phyloP scores from a whole-genome alignment of 1,140 invertebrate species.

The Drosophila orosa region DNA sequence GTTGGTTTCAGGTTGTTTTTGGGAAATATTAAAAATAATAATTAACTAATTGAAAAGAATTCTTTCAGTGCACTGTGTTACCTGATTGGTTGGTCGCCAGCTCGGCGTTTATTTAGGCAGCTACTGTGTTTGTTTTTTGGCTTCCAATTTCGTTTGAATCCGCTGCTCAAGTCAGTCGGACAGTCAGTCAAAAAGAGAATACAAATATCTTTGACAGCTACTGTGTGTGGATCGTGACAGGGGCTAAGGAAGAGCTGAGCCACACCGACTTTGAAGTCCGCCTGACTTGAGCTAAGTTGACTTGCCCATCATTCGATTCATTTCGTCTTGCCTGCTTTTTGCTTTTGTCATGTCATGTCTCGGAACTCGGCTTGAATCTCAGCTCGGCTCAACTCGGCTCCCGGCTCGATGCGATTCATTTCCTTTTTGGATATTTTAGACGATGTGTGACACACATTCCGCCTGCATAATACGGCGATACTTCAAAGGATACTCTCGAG shows the following conservation, averaged over 20 bases:
- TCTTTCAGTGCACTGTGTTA: slow-evolving; percentile 27
- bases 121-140: slow-evolving; percentile 79
- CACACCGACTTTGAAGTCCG: slow-evolving; percentile 77
- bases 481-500: slow-evolving; percentile 66
- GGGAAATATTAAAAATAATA: neutral
- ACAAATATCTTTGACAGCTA: slow-evolving; percentile 82
- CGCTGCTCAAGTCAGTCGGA: slow-evolving; percentile 42
- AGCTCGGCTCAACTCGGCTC: slow-evolving; percentile 40
- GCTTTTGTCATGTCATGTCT: slow-evolving; percentile 63
- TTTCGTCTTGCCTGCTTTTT: slow-evolving; percentile 47
- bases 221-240: slow-evolving; percentile 49
- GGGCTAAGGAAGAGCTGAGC: slow-evolving; percentile 31
- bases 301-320: slow-evolving; percentile 58
- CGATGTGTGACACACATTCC: slow-evolving; percentile 74
- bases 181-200: slow-evolving; percentile 71
- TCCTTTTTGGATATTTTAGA: slow-evolving; percentile 68
- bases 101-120: slow-evolving; percentile 74
- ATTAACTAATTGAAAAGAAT: neutral
- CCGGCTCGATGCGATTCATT: slow-evolving; percentile 53
- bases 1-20: neutral
- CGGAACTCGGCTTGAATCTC: slow-evolving; percentile 59
- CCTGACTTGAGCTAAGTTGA: slow-evolving; percentile 41
- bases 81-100: slow-evolving; percentile 47
- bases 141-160: slow-evolving; percentile 70
- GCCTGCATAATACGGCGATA: slow-evolving; percentile 56